phyloP scores from a whole-genome alignment of 2,888 invertebrate genomes.

The Apotomis turbidana region DNA sequence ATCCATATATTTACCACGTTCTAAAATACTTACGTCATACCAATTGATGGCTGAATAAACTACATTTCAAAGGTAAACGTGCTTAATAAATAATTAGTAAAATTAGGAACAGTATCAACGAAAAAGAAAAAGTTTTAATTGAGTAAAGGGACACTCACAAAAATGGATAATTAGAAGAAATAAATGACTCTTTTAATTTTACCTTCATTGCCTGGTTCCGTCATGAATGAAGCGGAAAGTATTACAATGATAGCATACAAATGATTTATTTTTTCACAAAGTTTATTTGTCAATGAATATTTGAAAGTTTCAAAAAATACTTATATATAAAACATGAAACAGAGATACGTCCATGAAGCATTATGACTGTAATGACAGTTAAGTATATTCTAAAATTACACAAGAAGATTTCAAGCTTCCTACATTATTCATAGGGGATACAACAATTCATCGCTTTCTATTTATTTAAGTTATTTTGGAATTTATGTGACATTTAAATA shows the following conservation, averaged over 20 bases:
- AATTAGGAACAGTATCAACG: conserved; percentile 42
- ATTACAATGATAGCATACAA: conserved; percentile 59
- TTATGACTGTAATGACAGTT: too few relatives aligned
- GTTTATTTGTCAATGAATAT: neutral
- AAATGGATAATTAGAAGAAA: conserved; percentile 61
- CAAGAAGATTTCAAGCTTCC: too few relatives aligned
- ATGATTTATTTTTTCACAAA: conserved; percentile 26
- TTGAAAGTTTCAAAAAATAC: neutral
- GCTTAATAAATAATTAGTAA: conserved; percentile 57
- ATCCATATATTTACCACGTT: neutral
- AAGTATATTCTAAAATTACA: too few relatives aligned
- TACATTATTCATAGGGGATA: too few relatives aligned
- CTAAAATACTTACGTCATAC: conserved; percentile 36
- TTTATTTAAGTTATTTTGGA: too few relatives aligned
- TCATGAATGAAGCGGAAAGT: conserved; percentile 78
- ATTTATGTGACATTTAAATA: too few relatives aligned
- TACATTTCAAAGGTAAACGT: conserved; percentile 54
- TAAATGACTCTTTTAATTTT: conserved; percentile 64
- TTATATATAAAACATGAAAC: neutral
- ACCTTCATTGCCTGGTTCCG: conserved; percentile 82
- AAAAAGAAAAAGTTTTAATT: conserved; percentile 53
- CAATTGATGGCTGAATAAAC: conserved; percentile 27
- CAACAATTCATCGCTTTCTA: too few relatives aligned
- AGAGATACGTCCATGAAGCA: neutral
- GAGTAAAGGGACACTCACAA: conserved; percentile 66